These are phyloP conservation scores for Drosophila paramelanica DNA, from an alignment of 2,888 invertebrate genomes.

Conservation along the genomic window DNA sequence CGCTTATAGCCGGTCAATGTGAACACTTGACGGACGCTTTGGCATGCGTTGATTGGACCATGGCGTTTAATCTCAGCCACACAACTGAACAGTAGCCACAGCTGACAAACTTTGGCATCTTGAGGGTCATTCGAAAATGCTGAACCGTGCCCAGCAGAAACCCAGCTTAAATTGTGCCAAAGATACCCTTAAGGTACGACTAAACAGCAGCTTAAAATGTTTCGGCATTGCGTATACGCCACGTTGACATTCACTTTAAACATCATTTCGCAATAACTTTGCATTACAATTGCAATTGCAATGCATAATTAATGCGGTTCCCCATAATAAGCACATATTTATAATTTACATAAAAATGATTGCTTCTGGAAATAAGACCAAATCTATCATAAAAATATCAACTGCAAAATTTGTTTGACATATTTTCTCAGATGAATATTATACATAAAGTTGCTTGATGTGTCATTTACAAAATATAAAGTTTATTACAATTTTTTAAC, in stretches of 20 bases:
- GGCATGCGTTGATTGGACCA: slow-evolving; percentile 72
- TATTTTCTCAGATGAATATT: too few species aligned
- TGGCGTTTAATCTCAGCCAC: slow-evolving; percentile 70
- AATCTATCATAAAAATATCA: too few species aligned
- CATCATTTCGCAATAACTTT: not conserved
- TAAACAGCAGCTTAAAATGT: too few species aligned
- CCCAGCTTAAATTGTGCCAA: not conserved
- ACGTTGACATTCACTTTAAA: not conserved
- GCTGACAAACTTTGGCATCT: slow-evolving; percentile 35
- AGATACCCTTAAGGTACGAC: not conserved
- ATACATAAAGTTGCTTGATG: too few species aligned
- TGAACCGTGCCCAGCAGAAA: slow-evolving; percentile 13
- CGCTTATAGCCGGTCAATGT: slow-evolving; percentile 22
- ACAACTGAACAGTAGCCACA: slow-evolving; percentile 37
- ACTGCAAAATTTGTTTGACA: too few species aligned
- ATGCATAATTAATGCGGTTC: too few species aligned
- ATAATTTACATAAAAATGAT: too few species aligned
- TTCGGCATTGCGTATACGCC: not conserved
- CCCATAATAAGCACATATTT: too few species aligned
- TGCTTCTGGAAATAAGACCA: too few species aligned
- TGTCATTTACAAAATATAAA: too few species aligned
- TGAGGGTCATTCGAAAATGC: slow-evolving; percentile 13
- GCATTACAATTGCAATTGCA: not conserved
- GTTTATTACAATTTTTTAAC: too few species aligned
- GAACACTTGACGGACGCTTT: slow-evolving; percentile 40